Conservation (phyloP, 2,797 vertebrate species). For the Thalassophryne amazonica region DNA sequence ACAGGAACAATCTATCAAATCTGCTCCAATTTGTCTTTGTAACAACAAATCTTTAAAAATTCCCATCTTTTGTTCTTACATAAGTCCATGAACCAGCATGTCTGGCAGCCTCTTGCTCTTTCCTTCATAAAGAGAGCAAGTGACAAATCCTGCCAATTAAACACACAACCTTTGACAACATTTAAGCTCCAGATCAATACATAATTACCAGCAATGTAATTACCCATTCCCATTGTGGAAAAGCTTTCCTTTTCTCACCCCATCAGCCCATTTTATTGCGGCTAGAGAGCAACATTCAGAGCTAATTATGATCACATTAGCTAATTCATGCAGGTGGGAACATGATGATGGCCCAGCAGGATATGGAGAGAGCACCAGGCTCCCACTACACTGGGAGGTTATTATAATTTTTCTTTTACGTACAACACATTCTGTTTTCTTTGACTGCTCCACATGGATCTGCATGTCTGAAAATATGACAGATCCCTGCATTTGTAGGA, state of each 20-base stretch:
- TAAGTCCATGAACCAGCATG: too few relatives aligned
- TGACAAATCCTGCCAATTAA: conserved; percentile 34
- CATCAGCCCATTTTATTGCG: neutral
- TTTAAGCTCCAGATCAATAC: conserved; percentile 64
- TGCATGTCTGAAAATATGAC: neutral
- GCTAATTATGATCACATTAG: conserved; percentile 35
- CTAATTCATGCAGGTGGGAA: conserved; percentile 24
- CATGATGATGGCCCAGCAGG: conserved; percentile 19
- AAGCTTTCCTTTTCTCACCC: conserved; percentile 11
- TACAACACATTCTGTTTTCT: conserved; percentile 1
- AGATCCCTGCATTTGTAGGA: neutral
- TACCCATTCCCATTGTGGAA: conserved; percentile 49
- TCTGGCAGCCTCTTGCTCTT: neutral
- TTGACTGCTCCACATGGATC: neutral
- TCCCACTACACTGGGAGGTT: neutral
- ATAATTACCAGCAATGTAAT: conserved; percentile 71
- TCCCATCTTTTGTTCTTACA: too few relatives aligned
- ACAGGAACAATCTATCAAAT: too few relatives aligned
- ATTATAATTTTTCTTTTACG: conserved; percentile 7
- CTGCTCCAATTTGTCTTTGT: too few relatives aligned
- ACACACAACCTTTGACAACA: conserved; percentile 47
- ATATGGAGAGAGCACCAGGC: neutral
- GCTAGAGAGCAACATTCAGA: conserved; percentile 22
- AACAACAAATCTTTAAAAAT: too few relatives aligned
- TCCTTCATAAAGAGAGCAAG: neutral